These are phyloP conservation scores for Tetanocera ferruginea DNA, from an alignment of 2,888 invertebrate species.

Conservation along the genomic window DNA sequence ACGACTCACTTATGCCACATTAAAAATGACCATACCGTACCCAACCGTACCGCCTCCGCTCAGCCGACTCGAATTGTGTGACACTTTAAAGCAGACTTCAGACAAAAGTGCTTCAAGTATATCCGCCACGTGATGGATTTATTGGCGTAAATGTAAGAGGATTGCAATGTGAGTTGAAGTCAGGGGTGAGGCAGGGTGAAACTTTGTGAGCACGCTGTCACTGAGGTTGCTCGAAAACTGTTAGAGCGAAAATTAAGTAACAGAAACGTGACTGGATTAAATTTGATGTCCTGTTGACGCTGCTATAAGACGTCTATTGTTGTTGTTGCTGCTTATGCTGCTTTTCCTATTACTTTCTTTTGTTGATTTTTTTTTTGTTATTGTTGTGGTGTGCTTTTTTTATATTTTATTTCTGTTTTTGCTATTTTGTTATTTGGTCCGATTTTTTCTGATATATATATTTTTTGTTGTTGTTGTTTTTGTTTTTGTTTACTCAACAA, in stretches of 20 bases:
- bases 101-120: conserved; percentile 11
- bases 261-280: conserved; percentile 37
- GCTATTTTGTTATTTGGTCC: not conserved
- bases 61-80: conserved; percentile 8
- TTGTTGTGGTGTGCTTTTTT: not conserved
- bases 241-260: conserved; percentile 33
- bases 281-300: conserved; percentile 20
- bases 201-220: not conserved
- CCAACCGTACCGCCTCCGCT: not conserved
- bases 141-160: not conserved
- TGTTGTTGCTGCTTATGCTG: not conserved
- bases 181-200: not conserved
- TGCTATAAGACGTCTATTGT: not conserved
- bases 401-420: not conserved
- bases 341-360: not conserved
- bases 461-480: not conserved
- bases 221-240: conserved; percentile 10
- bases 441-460: no score
- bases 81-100: conserved; percentile 4
- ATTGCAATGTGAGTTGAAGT: not conserved
- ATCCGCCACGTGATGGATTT: conserved; percentile 33
- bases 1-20: conserved; percentile 10
- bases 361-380: not conserved
- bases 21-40: conserved; percentile 28
- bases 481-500: not conserved